phyloP scores from a whole-genome alignment of 2,797 vertebrate species.

The Phoeniculus purpureus region DNA sequence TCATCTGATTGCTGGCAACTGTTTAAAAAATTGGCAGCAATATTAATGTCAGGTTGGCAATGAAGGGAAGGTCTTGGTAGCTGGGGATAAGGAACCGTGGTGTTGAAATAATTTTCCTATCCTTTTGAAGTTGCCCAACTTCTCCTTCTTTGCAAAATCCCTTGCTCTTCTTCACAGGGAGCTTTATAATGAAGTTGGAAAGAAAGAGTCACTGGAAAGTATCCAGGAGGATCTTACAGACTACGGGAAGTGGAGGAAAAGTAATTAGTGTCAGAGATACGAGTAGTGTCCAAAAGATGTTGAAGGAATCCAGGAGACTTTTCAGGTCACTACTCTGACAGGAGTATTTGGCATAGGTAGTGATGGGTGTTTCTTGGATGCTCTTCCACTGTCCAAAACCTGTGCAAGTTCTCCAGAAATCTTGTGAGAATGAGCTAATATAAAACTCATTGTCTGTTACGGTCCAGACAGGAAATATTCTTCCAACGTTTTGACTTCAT shows the following conservation, averaged over 20 bases:
- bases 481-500: neutral
- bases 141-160: neutral
- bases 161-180: neutral
- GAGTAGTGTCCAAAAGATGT: neutral
- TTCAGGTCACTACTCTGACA: neutral
- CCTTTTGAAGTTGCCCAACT: neutral
- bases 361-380: neutral
- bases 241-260: neutral
- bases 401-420: neutral
- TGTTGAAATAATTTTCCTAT: neutral
- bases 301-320: neutral
- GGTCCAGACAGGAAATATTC: constrained; percentile 3
- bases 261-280: neutral
- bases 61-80: neutral
- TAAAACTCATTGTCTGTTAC: neutral
- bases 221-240: neutral
- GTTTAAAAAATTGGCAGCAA: neutral
- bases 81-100: neutral
- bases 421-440: neutral
- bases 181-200: neutral
- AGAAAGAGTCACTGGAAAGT: neutral
- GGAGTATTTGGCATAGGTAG: neutral
- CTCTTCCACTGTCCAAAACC: neutral
- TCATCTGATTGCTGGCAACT: neutral
- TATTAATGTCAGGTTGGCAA: neutral